These are phyloP conservation scores for Apteryx owenii DNA, from an alignment of 2,113 vertebrate genomes.

Conservation along the genomic window DNA sequence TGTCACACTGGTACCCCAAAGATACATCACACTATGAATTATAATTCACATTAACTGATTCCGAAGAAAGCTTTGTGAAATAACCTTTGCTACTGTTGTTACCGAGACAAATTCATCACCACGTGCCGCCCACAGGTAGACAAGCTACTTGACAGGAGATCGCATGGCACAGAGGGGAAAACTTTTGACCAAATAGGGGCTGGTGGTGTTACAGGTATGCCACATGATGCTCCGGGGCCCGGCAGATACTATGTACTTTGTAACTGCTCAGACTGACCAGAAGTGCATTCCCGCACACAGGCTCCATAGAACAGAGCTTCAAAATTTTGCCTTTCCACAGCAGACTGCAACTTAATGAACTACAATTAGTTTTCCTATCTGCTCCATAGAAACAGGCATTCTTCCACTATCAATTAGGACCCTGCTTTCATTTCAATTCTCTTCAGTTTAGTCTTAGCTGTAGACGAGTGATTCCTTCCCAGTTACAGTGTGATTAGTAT, in stretches of 20 bases:
- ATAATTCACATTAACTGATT: fast-evolving
- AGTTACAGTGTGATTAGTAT: background rate
- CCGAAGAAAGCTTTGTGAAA: background rate
- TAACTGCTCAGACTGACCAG: background rate
- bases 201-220: background rate
- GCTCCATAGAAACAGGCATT: background rate
- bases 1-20: fast-evolving
- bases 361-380: background rate
- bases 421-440: background rate
- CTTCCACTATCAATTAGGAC: background rate
- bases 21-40: fast-evolving
- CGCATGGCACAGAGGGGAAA: fast-evolving
- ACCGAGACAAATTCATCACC: background rate
- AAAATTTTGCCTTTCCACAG: background rate
- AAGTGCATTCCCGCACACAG: background rate
- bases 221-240: background rate
- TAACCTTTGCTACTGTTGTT: background rate
- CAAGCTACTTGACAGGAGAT: fast-evolving
- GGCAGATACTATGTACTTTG: background rate
- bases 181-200: background rate
- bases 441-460: background rate
- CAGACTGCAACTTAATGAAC: background rate
- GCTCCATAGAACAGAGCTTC: background rate
- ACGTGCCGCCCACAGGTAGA: fast-evolving
- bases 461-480: background rate